A percentile compares a stretch with the other conserved stretches of the same genome.
Conservation (phyloP, 2,113 vertebrate species). For the Sciurus niger region DNA sequence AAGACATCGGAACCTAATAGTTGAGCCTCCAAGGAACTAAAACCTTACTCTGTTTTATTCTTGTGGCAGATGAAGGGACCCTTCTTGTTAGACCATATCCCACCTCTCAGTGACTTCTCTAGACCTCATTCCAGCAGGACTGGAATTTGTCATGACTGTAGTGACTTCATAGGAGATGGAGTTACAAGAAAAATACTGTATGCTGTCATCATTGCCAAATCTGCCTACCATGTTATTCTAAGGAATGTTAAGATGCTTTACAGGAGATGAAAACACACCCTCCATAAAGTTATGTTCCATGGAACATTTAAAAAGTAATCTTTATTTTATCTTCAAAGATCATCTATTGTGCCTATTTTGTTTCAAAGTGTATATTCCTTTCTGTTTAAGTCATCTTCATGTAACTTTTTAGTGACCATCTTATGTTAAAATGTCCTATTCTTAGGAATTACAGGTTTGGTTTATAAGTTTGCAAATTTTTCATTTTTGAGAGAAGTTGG, state of each 20-base stretch:
- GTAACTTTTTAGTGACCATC: not conserved
- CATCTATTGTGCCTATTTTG: not conserved
- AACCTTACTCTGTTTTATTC: not conserved
- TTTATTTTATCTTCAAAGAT: constrained; percentile 51
- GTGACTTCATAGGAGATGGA: constrained; percentile 65
- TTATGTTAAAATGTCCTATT: not conserved
- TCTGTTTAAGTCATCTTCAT: constrained; percentile 39
- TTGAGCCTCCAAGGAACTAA: constrained; percentile 25
- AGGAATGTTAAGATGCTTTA: constrained; percentile 48
- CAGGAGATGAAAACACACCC: constrained; percentile 39
- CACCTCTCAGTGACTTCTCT: constrained; percentile 38
- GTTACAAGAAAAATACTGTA: constrained; percentile 68
- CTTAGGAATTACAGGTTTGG: not conserved
- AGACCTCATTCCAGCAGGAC: constrained; percentile 10
- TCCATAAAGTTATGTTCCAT: constrained; percentile 45
- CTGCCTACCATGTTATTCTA: constrained; percentile 50
- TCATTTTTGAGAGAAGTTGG: constrained; percentile 53
- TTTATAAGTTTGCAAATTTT: constrained; percentile 56
- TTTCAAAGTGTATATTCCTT: constrained; percentile 37
- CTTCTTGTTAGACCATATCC: constrained; percentile 20
- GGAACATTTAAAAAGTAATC: constrained; percentile 30
- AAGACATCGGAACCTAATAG: not conserved
- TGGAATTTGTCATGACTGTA: constrained; percentile 63
- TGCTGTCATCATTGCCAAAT: not conserved
- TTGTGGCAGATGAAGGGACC: constrained; percentile 57